Evolutionary conservation across 1,140 invertebrate species (phyloP).

Genomic region (Prorops nasuta): DNA sequence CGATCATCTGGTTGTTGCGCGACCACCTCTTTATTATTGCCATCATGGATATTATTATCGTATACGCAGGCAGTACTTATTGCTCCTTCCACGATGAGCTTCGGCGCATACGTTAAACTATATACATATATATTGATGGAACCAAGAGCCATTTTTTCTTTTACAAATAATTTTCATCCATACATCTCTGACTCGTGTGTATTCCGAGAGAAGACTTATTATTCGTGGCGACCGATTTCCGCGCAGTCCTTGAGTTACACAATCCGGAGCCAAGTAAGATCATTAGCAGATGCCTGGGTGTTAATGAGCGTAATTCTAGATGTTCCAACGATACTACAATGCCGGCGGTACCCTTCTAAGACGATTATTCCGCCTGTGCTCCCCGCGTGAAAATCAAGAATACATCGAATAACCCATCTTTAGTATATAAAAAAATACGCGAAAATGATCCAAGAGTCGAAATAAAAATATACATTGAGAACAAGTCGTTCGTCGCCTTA

Average conservation of each 20-base stretch:
- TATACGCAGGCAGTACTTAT: no score
- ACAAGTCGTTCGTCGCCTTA: no score
- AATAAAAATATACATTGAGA: no score
- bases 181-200: not conserved
- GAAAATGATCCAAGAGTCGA: not conserved
- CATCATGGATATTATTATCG: no score
- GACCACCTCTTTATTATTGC: no score
- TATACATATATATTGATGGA: no score
- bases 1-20: no score
- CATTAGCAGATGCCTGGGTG: conserved; percentile 36
- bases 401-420: no score
- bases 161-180: no score
- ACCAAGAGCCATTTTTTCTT: no score
- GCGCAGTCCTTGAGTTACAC: conserved; percentile 35
- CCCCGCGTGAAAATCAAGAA: conserved; percentile 8
- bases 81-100: no score
- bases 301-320: conserved; percentile 39
- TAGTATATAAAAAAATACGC: not conserved
- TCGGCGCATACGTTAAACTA: no score
- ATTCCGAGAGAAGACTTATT: conserved; percentile 27
- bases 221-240: conserved; percentile 30
- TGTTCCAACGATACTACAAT: conserved; percentile 30
- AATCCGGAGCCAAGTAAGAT: conserved; percentile 36
- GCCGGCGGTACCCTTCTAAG: conserved; percentile 26
- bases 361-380: conserved; percentile 26